phyloP scores from a whole-genome alignment of 2,113 vertebrate species.

The Phyllopteryx taeniolatus region DNA sequence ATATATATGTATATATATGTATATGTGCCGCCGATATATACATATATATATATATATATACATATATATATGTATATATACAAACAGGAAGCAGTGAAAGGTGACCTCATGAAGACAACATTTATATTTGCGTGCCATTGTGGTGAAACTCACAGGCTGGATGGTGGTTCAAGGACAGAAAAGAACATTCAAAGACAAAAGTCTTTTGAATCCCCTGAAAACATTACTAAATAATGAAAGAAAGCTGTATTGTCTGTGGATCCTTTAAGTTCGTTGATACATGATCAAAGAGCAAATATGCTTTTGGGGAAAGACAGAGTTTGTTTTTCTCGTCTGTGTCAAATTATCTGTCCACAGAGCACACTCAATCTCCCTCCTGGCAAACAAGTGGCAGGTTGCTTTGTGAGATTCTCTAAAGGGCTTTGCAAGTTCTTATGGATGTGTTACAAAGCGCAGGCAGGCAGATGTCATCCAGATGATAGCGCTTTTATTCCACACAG shows the following conservation, averaged over 20 bases:
- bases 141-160: not conserved
- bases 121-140: conserved; percentile 3
- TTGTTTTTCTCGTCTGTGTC: conserved; percentile 23
- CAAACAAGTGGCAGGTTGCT: conserved; percentile 37
- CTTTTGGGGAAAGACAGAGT: conserved; percentile 16
- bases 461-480: conserved; percentile 51
- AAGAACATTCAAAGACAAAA: not conserved
- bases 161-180: not conserved
- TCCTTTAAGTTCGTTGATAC: not conserved
- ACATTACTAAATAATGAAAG: not conserved
- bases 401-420: conserved; percentile 28
- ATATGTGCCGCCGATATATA: not conserved
- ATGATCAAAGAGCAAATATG: conserved; percentile 27
- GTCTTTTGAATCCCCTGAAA: not conserved
- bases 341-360: conserved; percentile 20
- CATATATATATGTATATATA: not conserved
- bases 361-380: conserved; percentile 5
- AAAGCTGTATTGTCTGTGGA: not conserved
- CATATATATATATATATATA: not conserved
- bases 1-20: not conserved
- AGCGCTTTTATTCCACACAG: not conserved
- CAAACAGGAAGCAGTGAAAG: conserved; percentile 45
- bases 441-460: not conserved
- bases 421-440: conserved; percentile 21
- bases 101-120: conserved; percentile 30